Base-by-base conservation (phyloP, 1,140 invertebrate genomes). In the Teleopsis dalmanni region DNA sequence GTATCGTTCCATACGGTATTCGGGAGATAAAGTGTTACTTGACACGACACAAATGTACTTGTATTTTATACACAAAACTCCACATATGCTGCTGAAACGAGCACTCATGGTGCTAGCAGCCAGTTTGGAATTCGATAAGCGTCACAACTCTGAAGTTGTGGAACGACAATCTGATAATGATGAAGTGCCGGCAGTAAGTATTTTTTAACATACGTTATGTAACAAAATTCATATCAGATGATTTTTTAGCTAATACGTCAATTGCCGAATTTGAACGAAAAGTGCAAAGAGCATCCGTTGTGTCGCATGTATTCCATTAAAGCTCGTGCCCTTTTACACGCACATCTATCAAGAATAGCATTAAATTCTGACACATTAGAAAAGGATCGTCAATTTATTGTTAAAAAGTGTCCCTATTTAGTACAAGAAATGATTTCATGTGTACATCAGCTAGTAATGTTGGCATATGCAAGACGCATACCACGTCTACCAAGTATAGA, bases 401-500 rank as follows among this genome's bases (percentile, higher is more conserved):
- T 97, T 31, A 89, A 84, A 58, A 94, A 97, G 70, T 91, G 88
- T 71, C 93, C 95, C 3, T 91, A 91, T 71, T 77, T 99, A n/a
- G 84, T 99, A 53, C 89, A 97, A 63, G 96, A 99, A 75, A 96
- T 98, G 90, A 87, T 98, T 37, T 90, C 88, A 58, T 93, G 93
- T 70, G 85, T 93, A 4, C 88, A 95, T 66, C 92, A 97, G 72
- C 75, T 99, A 21, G 91, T 95, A 40, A 81, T 93, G 58, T 75
- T 98, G 53, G 91, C 90, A 18, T 91, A 95, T 72, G 85, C 91
- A 52, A 81, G 90, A 58, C 82, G 89, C 80, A 65, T 69, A 23
- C 65, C 62, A 0, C 65, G 84, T 40, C 74, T 94, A 50, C 93
- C 95, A 11, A 83, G 83, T 40, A 86, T 99, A 53, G 91, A 95